Evolutionary conservation across 2,888 invertebrate genomes (phyloP).

Genomic region (Drosophila setosimentum): DNA sequence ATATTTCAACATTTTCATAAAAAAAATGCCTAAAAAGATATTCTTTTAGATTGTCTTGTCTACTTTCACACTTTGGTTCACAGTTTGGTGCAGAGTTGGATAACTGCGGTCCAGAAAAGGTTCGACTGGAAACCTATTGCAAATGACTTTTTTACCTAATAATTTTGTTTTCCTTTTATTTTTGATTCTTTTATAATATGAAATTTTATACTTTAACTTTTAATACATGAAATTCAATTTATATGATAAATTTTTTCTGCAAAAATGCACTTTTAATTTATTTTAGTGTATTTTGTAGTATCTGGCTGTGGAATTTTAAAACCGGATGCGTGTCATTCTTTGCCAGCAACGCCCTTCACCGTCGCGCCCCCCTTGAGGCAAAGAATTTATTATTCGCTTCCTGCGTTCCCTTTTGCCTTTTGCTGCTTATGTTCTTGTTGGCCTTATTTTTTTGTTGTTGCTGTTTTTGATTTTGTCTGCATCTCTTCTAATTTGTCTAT

Average conservation of each 20-base stretch:
- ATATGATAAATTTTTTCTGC: not conserved
- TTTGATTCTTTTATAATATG: not conserved
- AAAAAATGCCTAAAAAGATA: too few relatives aligned
- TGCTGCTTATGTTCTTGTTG: constrained; percentile 13
- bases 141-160: not conserved
- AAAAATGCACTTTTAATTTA: not conserved
- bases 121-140: not conserved
- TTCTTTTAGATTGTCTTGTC: not conserved
- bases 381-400: constrained; percentile 26
- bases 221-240: not conserved
- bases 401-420: constrained; percentile 25
- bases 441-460: constrained; percentile 7
- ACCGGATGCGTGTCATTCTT: constrained; percentile 75
- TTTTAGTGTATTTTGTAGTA: not conserved
- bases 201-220: not conserved
- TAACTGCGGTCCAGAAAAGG: not conserved
- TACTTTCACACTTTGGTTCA: not conserved
- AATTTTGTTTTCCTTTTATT: not conserved
- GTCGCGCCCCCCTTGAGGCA: not conserved
- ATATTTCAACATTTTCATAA: not conserved
- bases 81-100: not conserved
- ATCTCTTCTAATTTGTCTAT: constrained; percentile 72
- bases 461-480: constrained; percentile 23
- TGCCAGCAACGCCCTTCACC: constrained; percentile 9
- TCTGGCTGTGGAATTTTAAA: constrained; percentile 69